A percentile compares a stretch with the other conserved stretches of the same genome.
phyloP scores from a whole-genome alignment of 37 sponge, comb jelly and placozoan species.

The Cliona cf. orientalis region DNA sequence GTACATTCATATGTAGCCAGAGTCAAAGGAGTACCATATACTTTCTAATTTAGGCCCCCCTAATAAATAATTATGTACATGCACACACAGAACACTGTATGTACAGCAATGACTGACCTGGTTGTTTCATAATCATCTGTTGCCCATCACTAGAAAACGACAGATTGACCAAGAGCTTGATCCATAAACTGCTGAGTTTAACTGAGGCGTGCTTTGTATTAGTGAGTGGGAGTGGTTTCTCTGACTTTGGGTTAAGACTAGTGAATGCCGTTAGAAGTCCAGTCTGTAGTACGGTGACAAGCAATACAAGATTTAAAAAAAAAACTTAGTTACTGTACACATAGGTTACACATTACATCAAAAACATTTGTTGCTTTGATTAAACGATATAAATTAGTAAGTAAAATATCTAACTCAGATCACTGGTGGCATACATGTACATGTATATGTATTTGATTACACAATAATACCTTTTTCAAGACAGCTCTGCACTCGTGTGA shows the following conservation, averaged over 20 bases:
- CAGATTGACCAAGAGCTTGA: slow-evolving; percentile 61
- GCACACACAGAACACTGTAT: background rate
- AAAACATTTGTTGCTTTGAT: background rate
- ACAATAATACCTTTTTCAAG: slow-evolving; percentile 69
- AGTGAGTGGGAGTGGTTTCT: slow-evolving; percentile 20
- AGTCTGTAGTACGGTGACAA: slow-evolving; percentile 13
- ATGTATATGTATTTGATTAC: background rate
- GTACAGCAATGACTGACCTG: slow-evolving; percentile 46
- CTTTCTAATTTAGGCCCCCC: background rate
- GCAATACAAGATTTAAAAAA: background rate
- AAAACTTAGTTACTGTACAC: background rate
- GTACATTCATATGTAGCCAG: background rate
- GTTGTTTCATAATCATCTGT: slow-evolving; percentile 39
- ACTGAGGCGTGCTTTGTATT: background rate
- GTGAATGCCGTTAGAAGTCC: slow-evolving; percentile 33
- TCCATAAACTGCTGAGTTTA: slow-evolving; percentile 49
- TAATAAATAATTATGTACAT: too few relatives aligned
- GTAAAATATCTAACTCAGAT: background rate
- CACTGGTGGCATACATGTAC: background rate
- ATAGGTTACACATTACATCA: background rate
- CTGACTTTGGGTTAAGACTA: slow-evolving; percentile 2
- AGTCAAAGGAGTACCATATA: background rate
- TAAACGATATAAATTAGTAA: background rate
- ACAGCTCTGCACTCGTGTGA: slow-evolving; percentile 69
- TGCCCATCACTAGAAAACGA: slow-evolving; percentile 82